These are phyloP conservation scores for Quiscalus mexicanus DNA, from an alignment of 2,113 vertebrate species.

Conservation along the genomic window DNA sequence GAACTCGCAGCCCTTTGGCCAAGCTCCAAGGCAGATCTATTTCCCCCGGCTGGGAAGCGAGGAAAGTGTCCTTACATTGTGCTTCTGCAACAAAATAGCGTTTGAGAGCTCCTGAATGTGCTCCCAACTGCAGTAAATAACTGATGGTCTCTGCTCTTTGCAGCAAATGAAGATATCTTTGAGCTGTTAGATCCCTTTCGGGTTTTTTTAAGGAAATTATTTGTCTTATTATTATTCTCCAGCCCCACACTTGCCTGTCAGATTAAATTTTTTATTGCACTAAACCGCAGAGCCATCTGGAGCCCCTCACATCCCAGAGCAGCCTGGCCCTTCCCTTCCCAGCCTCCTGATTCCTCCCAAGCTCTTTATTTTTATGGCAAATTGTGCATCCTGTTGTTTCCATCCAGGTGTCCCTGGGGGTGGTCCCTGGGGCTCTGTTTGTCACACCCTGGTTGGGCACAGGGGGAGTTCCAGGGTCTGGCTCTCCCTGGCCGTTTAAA, in stretches of 20 bases:
- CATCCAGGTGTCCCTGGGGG: background rate
- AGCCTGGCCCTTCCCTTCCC: background rate
- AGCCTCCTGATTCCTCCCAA: background rate
- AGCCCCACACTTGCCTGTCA: constrained; percentile 69
- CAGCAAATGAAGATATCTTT: constrained; percentile 39
- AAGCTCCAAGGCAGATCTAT: constrained; percentile 32
- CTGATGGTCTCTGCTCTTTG: background rate
- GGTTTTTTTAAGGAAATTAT: constrained; percentile 1
- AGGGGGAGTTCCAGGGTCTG: background rate
- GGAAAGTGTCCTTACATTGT: constrained; percentile 16
- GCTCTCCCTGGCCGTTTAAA: background rate
- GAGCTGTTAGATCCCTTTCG: background rate
- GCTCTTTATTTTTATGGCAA: background rate
- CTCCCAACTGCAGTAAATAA: background rate
- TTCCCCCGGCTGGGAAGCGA: constrained; percentile 22
- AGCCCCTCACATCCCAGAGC: constrained; percentile 43
- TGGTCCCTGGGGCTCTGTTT: background rate
- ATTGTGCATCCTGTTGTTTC: fast-evolving
- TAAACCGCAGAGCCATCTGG: constrained; percentile 76
- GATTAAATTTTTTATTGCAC: constrained; percentile 71
- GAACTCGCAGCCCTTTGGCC: constrained; percentile 28
- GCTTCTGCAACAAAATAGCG: constrained; percentile 37
- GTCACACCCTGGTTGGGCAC: background rate
- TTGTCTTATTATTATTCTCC: constrained; percentile 52
- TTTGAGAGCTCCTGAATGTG: background rate